Percentiles rank a stretch among this genome's conserved stretches.
Evolutionary conservation across 2,797 vertebrate species (phyloP).

Genomic region (Kryptopterus vitreolus): DNA sequence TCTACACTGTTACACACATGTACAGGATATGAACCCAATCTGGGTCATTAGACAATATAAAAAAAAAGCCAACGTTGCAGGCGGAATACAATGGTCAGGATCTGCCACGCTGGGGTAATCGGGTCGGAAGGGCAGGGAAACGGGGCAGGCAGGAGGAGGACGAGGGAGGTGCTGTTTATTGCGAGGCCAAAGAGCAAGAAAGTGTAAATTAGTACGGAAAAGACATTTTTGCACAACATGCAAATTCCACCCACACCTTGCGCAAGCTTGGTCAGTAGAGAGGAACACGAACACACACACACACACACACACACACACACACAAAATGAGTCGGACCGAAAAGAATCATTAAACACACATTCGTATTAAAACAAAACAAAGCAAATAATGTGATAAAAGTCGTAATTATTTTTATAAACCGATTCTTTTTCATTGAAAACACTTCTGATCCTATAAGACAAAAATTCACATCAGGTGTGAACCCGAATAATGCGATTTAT

Average conservation of each 20-base stretch:
- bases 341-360: no score
- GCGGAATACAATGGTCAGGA: slow-evolving; percentile 49
- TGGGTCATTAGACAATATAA: not conserved
- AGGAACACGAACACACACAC: not conserved
- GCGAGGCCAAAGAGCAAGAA: slow-evolving; percentile 4
- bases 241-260: slow-evolving; percentile 14
- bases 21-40: not conserved
- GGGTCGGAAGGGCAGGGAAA: slow-evolving; percentile 25
- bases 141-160: not conserved
- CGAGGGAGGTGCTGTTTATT: not conserved
- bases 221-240: slow-evolving; percentile 11
- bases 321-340: not conserved
- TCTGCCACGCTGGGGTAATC: slow-evolving; percentile 62
- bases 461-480: not conserved
- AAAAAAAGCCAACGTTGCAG: not conserved
- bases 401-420: no score
- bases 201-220: not conserved
- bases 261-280: not conserved
- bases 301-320: not conserved
- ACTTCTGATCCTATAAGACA: no score
- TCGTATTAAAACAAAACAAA: no score
- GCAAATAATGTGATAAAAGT: no score
- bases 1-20: not conserved
- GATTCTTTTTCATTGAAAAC: no score
- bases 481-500: not conserved